phyloP scores from a whole-genome alignment of 1,140 invertebrate genomes.

The Papilio helenus region DNA sequence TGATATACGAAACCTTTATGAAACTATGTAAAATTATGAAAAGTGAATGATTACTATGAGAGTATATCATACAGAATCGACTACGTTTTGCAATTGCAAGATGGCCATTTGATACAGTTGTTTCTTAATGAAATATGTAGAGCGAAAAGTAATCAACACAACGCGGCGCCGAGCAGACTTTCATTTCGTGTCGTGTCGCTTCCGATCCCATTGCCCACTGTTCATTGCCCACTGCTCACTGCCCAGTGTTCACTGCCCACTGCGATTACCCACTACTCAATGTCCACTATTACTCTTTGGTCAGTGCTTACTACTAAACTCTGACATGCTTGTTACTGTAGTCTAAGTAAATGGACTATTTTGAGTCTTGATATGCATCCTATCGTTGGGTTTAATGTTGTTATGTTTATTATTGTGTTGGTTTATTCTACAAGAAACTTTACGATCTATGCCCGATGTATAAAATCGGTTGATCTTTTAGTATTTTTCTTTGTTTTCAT shows the following conservation, averaged over 20 bases:
- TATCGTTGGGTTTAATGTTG: too few relatives aligned
- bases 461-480: too few relatives aligned
- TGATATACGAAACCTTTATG: too few relatives aligned
- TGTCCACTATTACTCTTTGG: not conserved
- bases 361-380: too few relatives aligned
- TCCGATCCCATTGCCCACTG: not conserved
- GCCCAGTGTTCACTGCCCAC: not conserved
- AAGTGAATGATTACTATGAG: not conserved
- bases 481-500: too few relatives aligned
- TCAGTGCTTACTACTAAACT: too few relatives aligned
- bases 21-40: not conserved
- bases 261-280: not conserved
- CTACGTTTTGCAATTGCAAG: slow-evolving; percentile 23
- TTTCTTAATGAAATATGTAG: slow-evolving; percentile 38
- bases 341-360: too few relatives aligned
- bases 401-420: too few relatives aligned
- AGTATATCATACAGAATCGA: not conserved
- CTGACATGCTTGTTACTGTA: too few relatives aligned
- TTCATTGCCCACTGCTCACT: not conserved
- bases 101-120: slow-evolving; percentile 27
- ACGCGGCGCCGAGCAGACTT: not conserved
- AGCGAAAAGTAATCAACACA: slow-evolving; percentile 35
- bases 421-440: too few relatives aligned
- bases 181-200: slow-evolving; percentile 17
- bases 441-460: too few relatives aligned